These are phyloP conservation scores for Cantharis rustica DNA, from an alignment of 2,888 invertebrate species.

Conservation along the genomic window DNA sequence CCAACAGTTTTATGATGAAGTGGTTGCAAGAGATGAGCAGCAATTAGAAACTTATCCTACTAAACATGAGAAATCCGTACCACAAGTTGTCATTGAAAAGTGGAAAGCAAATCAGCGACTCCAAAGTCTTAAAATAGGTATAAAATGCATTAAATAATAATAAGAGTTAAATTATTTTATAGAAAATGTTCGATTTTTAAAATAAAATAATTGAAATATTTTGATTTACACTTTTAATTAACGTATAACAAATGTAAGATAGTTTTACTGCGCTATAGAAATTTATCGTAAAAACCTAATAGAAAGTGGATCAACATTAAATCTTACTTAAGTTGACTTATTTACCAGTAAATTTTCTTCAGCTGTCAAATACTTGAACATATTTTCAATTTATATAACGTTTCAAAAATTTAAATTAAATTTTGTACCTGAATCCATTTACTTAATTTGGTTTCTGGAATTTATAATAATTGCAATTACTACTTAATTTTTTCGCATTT, in stretches of 20 bases:
- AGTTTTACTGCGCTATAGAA: not conserved
- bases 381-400: not conserved
- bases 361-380: not conserved
- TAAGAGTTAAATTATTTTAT: not conserved
- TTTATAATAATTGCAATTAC: not conserved
- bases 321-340: not conserved
- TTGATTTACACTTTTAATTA: not conserved
- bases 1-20: not conserved
- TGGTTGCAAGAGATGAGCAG: not conserved
- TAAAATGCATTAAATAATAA: not conserved
- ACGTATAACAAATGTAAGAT: not conserved
- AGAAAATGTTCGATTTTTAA: not conserved
- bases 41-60: not conserved
- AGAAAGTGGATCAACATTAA: conserved; percentile 3
- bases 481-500: not conserved
- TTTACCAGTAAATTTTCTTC: not conserved
- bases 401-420: not conserved
- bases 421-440: not conserved
- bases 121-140: not conserved
- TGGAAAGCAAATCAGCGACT: not conserved
- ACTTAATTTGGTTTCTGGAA: not conserved
- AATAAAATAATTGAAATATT: not conserved
- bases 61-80: not conserved
- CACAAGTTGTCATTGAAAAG: not conserved
- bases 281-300: not conserved